Conservation (phyloP, 2,888 invertebrate genomes). For the Leptinotarsa rubiginosa region DNA sequence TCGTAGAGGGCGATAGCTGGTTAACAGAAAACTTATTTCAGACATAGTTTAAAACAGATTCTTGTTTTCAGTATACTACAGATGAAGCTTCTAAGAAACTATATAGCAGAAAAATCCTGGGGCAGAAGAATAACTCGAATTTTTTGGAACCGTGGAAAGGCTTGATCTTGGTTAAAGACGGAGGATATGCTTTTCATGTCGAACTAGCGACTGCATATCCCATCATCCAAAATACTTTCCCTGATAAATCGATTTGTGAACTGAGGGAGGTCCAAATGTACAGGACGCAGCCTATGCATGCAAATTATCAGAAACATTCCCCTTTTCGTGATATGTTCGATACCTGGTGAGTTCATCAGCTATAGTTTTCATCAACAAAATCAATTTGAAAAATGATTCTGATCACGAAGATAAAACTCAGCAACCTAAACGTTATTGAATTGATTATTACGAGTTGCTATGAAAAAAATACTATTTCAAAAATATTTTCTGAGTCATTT, state of each 20-base stretch:
- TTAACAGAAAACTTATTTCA: too few relatives aligned
- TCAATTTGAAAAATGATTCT: not conserved
- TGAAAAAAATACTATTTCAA: too few relatives aligned
- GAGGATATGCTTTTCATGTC: conserved; percentile 62
- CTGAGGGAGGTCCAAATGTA: conserved; percentile 59
- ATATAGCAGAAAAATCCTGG: conserved; percentile 71
- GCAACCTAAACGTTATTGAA: not conserved
- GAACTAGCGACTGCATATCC: conserved; percentile 61
- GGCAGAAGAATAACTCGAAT: conserved; percentile 47
- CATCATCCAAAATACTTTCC: conserved; percentile 58
- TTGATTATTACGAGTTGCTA: too few relatives aligned
- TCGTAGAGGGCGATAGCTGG: too few relatives aligned
- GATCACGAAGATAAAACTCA: not conserved
- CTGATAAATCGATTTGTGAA: conserved; percentile 59
- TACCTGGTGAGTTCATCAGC: conserved; percentile 53
- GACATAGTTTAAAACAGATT: not conserved
- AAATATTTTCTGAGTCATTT: too few relatives aligned
- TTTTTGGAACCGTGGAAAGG: conserved; percentile 56
- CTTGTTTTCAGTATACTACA: conserved; percentile 49
- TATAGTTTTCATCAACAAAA: not conserved
- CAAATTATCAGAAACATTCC: conserved; percentile 58
- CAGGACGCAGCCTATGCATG: conserved; percentile 53
- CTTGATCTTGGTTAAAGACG: conserved; percentile 54
- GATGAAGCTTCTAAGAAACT: conserved; percentile 72
- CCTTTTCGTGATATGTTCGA: conserved; percentile 60